Percentiles rank a stretch among this genome's conserved stretches.
phyloP scores from a whole-genome alignment of 2,797 vertebrate genomes.

The Fratercula arctica region DNA sequence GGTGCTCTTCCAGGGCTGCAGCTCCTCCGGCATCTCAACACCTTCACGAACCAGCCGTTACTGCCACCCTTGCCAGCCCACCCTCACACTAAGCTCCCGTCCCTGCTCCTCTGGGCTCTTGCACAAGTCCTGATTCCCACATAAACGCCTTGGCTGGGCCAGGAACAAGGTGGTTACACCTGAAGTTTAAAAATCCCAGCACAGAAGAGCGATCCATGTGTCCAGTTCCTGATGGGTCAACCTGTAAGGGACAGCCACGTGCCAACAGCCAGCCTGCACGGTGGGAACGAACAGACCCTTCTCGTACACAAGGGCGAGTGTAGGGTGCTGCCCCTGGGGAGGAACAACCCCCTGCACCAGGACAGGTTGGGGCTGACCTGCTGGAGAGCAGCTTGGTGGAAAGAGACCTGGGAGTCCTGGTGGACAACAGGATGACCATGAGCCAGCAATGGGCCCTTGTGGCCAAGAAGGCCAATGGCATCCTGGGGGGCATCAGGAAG shows the following conservation, averaged over 20 bases:
- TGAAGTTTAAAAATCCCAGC: neutral
- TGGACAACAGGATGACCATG: too few species aligned
- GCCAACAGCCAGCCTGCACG: neutral
- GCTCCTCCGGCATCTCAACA: neutral
- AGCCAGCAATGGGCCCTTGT: too few species aligned
- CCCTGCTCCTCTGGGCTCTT: neutral
- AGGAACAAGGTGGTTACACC: neutral
- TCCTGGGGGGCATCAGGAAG: too few species aligned
- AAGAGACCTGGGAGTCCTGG: too few species aligned
- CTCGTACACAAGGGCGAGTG: too few species aligned
- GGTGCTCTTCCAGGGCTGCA: neutral
- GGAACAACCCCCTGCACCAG: too few species aligned
- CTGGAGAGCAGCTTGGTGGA: too few species aligned
- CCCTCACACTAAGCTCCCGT: neutral
- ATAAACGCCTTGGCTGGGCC: neutral
- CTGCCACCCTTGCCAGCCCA: neutral
- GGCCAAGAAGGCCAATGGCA: too few species aligned
- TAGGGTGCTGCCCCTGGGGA: too few species aligned
- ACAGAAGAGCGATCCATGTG: neutral
- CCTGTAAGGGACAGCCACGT: fast-evolving
- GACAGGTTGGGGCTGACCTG: too few species aligned
- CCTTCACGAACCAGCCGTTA: neutral
- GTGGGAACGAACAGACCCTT: neutral
- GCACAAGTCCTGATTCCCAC: neutral
- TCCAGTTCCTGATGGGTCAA: neutral